These are phyloP conservation scores for Tetrax tetrax DNA, from an alignment of 2,113 vertebrate genomes.

Conservation along the genomic window DNA sequence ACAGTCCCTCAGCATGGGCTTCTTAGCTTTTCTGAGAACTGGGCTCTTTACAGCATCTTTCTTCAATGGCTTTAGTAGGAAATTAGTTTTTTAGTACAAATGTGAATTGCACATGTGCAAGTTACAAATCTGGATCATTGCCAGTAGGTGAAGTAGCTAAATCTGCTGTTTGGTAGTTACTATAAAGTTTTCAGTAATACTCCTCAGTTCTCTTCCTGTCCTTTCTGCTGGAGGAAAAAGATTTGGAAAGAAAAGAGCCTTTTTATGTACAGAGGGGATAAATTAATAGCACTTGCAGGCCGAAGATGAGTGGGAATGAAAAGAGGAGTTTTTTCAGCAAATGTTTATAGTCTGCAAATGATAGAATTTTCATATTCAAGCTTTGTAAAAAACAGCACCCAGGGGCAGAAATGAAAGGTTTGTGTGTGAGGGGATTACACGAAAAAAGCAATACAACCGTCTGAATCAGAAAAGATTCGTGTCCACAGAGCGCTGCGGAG, in stretches of 20 bases:
- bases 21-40: not conserved
- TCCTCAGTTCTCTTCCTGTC: conserved; percentile 41
- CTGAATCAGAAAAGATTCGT: not conserved
- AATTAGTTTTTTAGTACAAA: conserved; percentile 49
- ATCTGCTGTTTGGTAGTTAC: conserved; percentile 47
- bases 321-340: not conserved
- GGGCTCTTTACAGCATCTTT: conserved; percentile 1
- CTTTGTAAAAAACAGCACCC: not conserved
- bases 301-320: conserved; percentile 28
- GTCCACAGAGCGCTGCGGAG: not conserved
- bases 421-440: not conserved
- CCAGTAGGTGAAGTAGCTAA: conserved; percentile 36
- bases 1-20: not conserved
- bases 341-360: conserved; percentile 8
- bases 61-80: conserved; percentile 49
- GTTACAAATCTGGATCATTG: conserved; percentile 19
- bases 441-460: not conserved
- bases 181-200: conserved; percentile 31
- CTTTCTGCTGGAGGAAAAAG: conserved; percentile 18
- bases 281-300: conserved; percentile 19
- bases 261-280: conserved; percentile 19
- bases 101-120: conserved; percentile 60
- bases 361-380: conserved; percentile 26
- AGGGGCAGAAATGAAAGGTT: not conserved
- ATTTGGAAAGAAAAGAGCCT: conserved; percentile 31